These are phyloP conservation scores for Recurvirostra avosetta DNA, from an alignment of 2,113 vertebrate genomes.

Conservation along the genomic window DNA sequence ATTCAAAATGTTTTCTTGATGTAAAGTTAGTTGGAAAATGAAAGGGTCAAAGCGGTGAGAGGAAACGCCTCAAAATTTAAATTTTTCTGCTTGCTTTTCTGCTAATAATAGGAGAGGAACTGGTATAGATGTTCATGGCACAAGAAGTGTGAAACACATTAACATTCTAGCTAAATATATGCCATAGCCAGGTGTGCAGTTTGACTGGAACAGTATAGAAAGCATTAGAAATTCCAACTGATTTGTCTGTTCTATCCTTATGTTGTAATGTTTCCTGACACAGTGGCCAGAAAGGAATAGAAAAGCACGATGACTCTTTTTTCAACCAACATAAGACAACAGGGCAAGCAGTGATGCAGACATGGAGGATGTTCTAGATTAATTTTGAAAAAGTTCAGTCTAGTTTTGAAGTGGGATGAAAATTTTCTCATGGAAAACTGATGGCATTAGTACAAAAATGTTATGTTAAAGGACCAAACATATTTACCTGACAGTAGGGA, in stretches of 20 bases:
- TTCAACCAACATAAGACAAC: not conserved
- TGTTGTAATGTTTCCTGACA: not conserved
- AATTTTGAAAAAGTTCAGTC: not conserved
- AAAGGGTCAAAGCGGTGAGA: not conserved
- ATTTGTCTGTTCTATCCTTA: not conserved
- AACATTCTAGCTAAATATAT: not conserved
- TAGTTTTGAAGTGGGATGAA: not conserved
- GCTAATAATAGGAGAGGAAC: not conserved
- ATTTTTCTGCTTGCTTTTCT: not conserved
- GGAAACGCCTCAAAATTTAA: not conserved
- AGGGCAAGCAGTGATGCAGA: not conserved
- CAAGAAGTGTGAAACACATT: not conserved
- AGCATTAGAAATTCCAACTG: not conserved
- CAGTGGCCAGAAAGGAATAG: fast-evolving
- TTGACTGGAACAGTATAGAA: not conserved
- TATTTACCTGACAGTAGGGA: not conserved
- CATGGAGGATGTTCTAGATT: not conserved
- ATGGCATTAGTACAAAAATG: not conserved
- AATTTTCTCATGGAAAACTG: not conserved
- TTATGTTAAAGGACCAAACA: not conserved
- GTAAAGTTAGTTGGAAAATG: not conserved
- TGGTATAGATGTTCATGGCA: not conserved
- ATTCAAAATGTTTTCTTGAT: not conserved
- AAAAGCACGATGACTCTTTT: not conserved
- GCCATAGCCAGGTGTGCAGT: not conserved